Evolutionary conservation across 2,797 vertebrate genomes (phyloP), one percentile per base, ranked within the genome.

Genomic region (Tachyglossus aculeatus): DNA sequence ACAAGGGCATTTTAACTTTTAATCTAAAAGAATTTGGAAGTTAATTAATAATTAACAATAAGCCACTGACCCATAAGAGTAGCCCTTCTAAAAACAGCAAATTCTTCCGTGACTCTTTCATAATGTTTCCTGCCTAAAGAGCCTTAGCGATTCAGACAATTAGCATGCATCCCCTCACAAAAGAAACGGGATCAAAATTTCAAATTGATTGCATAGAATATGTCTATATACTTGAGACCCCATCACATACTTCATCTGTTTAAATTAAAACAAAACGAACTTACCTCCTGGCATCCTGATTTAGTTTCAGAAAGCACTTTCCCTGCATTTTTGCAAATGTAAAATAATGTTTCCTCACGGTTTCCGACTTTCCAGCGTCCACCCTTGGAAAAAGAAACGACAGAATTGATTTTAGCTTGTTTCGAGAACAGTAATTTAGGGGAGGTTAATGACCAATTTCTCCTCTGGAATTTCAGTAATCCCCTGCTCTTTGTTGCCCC

Each of bases 281-380:
- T 80, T 90, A 99, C 97, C 94, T 94, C 90, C 69, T 90, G 90
- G 85, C 97, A 99, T 54, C 89, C 91, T 6, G 94, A 86, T 33
- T 86, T 79, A 18, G 67, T 52, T 4, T 95, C 93, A 89, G 86
- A 79, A 70, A 88, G 76, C 38, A 74, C 79, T n/a, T 81, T 88
- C 40, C 95, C 94, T 34, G 74, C 13, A 85, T 73, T 95, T 86
- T 92, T 88, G 84, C 97, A 99, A 74, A 96, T 71, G 25, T 94
- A 95, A 21, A 91, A 88, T 71, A 91, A 86, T 51, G 31, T 90
- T 53, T 95, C 91, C 51, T 93, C 91, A 81, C 98, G 99, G 2
- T 88, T 83, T 25, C 80, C 92, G 70, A 97, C 86, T 81, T 92
- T 86, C 97, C 96, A 98, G 53, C 51, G 88, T 61, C 94, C 95